Evolutionary conservation across 2,113 vertebrate species (phyloP), one percentile per base, ranked within the genome.

Genomic region (Atractosteus spatula): DNA sequence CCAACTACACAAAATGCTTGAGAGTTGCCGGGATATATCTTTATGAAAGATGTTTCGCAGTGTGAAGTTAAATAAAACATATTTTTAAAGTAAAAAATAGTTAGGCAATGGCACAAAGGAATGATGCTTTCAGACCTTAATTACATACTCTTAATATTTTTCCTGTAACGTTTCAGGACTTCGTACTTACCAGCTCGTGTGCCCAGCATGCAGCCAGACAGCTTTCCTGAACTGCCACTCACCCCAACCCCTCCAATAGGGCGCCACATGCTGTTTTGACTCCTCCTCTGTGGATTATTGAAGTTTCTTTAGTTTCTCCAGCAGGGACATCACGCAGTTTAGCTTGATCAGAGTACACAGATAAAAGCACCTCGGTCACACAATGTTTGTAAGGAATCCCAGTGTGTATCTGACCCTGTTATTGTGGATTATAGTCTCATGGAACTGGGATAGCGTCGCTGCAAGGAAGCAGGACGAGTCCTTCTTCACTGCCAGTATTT

Each of bases 391-490:
- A 71, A 75, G 85, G 88, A 91, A 82, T 72, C 78, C 86, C 78
- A 83, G 77, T 73, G 86, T 75, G 75, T 81, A 89, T 17, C 79
- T 89, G 83, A 81, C 81, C 72, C 82, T 94, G 69, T 89, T 91
- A 76, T 77, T 96, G 72, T 96, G 96, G 93, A 93, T 95, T 92
- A 91, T 89, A 43, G 88, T 87, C 71, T 72, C 85, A 70, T 86
- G 82, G 84, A 89, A 86, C 84, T 84, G 83, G 83, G 83, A 83
- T 77, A 82, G 86, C 13, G 86, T 83, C 75, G 82, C 84, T 3
- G 90, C 92, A 56, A 90, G 91, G 82, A 91, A 88, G 81, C 91
- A 90, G 83, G 95, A 96, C 77, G 96, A 96, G 79, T 88, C 90
- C 69, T 90, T 94, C 86, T 89, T 93, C 77, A 79, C 92, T 13